phyloP scores from a whole-genome alignment of 1,140 invertebrate genomes.

The Drosophila asahinai region DNA sequence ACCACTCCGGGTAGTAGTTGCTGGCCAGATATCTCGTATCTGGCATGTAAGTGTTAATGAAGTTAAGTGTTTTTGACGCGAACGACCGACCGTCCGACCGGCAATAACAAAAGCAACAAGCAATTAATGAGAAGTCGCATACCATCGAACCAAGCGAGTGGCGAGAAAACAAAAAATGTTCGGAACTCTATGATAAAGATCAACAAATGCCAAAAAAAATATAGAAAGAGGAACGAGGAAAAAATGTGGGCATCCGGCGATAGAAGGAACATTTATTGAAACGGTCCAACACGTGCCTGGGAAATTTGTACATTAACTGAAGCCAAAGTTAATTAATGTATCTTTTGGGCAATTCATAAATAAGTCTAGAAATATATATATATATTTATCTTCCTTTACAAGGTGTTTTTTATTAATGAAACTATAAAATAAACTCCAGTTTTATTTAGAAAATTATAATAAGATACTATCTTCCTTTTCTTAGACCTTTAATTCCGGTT shows the following conservation, averaged over 20 bases:
- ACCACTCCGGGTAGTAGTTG: constrained; percentile 15
- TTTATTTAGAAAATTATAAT: not conserved
- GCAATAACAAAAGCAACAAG: constrained; percentile 65
- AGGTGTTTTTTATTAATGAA: not conserved
- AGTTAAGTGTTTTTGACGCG: constrained; percentile 82
- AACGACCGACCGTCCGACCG: constrained; percentile 45
- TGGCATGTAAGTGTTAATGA: constrained; percentile 83
- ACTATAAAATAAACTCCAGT: not conserved
- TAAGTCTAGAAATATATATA: not conserved
- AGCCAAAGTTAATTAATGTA: not conserved
- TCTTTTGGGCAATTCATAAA: not conserved
- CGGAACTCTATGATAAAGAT: constrained; percentile 64
- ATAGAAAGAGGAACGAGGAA: constrained; percentile 5
- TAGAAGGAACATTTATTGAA: constrained; percentile 8
- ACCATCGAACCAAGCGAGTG: constrained; percentile 40
- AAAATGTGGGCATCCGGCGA: constrained; percentile 6
- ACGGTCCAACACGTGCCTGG: not conserved
- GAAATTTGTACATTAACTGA: constrained; percentile 1
- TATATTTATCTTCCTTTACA: not conserved
- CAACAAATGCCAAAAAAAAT: constrained; percentile 66
- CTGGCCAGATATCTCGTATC: constrained; percentile 65
- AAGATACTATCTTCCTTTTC: not conserved
- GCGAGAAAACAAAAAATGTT: constrained; percentile 60
- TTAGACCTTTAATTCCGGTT: not conserved
- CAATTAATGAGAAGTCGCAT: constrained; percentile 80